A percentile compares a stretch with the other conserved stretches of the same genome.
phyloP scores from a whole-genome alignment of 2,888 invertebrate species.

The Diabrotica balteata region DNA sequence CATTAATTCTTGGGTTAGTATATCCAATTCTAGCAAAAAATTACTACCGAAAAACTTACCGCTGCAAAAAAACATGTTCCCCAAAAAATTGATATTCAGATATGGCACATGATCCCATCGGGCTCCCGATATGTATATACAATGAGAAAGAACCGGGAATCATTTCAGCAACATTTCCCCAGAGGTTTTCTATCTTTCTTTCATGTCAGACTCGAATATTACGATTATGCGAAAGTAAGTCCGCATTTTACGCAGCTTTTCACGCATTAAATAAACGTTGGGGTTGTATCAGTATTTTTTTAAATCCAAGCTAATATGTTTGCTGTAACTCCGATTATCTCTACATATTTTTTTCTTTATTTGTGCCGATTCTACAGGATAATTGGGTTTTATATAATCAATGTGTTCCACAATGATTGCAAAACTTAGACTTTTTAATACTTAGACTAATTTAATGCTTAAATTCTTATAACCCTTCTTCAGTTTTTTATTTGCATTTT shows the following conservation, averaged over 20 bases:
- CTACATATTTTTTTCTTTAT: not conserved
- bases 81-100: constrained; percentile 42
- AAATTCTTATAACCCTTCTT: no score
- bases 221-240: constrained; percentile 39
- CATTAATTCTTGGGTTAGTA: no score
- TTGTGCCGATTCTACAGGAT: no score
- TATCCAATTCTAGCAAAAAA: not conserved
- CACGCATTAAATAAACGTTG: constrained; percentile 26
- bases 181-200: constrained; percentile 40
- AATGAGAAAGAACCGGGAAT: constrained; percentile 40
- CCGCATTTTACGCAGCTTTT: constrained; percentile 30
- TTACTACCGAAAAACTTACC: constrained; percentile 10
- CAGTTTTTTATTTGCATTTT: no score
- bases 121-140: constrained; percentile 38
- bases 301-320: constrained; percentile 10
- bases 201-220: constrained; percentile 41
- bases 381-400: no score
- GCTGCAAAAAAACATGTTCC: constrained; percentile 5
- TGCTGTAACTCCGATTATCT: not conserved
- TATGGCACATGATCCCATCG: constrained; percentile 42
- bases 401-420: no score
- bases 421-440: no score
- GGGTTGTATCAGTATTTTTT: constrained; percentile 13
- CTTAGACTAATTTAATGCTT: no score
- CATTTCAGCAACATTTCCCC: constrained; percentile 47